These are phyloP conservation scores for Leontocebus nigricollis DNA, from an alignment of 2,797 vertebrate species.

Conservation along the genomic window DNA sequence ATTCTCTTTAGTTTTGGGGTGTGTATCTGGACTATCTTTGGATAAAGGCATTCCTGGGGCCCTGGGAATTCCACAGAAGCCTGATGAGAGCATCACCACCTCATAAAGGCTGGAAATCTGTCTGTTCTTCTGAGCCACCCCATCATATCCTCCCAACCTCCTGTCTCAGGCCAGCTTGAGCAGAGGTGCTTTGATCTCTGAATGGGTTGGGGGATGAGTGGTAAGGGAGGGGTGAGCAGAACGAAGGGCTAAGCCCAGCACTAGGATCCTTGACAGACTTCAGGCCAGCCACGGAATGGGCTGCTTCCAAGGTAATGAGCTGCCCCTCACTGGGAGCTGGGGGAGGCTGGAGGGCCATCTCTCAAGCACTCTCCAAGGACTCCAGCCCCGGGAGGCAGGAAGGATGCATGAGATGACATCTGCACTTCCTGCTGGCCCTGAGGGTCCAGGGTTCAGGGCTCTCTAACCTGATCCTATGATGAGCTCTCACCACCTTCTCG, in stretches of 20 bases:
- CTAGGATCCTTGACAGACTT: background rate
- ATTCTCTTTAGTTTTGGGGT: background rate
- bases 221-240: background rate
- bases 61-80: background rate
- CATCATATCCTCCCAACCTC: background rate
- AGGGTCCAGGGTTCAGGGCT: background rate
- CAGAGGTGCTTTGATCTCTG: background rate
- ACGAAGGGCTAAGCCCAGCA: background rate
- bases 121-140: background rate
- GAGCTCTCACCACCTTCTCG: background rate
- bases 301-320: background rate
- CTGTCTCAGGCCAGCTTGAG: background rate
- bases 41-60: background rate
- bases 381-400: background rate
- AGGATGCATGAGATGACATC: rapidly evolving
- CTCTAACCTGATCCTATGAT: background rate
- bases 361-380: background rate
- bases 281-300: background rate
- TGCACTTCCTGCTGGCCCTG: background rate
- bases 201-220: background rate
- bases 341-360: background rate
- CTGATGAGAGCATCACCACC: background rate
- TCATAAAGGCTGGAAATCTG: background rate
- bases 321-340: no score
- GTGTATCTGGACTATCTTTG: background rate